phyloP scores from a whole-genome alignment of 2,113 vertebrate genomes.

The Scartelaos histophorus region DNA sequence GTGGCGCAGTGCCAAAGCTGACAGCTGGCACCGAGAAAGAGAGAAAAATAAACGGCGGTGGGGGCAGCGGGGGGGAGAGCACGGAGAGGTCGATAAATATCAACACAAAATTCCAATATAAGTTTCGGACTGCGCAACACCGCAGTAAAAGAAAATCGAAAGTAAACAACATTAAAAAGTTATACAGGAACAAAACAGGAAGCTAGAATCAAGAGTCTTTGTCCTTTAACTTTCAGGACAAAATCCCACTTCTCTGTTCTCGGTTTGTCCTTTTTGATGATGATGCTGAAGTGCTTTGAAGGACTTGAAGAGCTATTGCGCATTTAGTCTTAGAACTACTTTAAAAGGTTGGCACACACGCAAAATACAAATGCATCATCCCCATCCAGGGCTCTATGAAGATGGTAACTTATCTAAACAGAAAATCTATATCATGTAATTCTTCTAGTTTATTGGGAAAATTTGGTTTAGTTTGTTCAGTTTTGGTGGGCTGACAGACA shows the following conservation, averaged over 20 bases:
- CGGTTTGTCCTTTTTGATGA: constrained; percentile 7
- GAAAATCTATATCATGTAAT: no score
- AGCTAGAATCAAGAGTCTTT: constrained; percentile 13
- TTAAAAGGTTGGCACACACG: constrained; percentile 1
- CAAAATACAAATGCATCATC: background rate
- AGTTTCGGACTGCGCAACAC: constrained; percentile 32
- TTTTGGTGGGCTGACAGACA: background rate
- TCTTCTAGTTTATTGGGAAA: no score
- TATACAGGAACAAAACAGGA: constrained; percentile 4
- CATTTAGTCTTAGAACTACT: constrained; percentile 11
- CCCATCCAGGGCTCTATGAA: background rate
- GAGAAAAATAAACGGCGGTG: constrained; percentile 54
- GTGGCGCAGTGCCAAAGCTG: constrained; percentile 67
- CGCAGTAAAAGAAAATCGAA: constrained; percentile 44
- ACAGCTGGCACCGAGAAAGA: constrained; percentile 71
- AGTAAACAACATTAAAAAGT: constrained; percentile 32
- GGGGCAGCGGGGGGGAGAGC: constrained; percentile 12
- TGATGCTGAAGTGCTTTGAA: constrained; percentile 10
- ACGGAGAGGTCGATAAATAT: constrained; percentile 49
- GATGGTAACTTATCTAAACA: background rate
- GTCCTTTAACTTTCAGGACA: constrained; percentile 20
- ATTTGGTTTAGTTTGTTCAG: background rate
- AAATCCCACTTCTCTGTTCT: constrained; percentile 15
- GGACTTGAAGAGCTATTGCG: background rate
- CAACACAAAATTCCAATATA: constrained; percentile 55